Evolutionary conservation across 2,888 invertebrate genomes (phyloP), one percentile per base, ranked within the genome.

Genomic region (Polydrusus tereticollis): DNA sequence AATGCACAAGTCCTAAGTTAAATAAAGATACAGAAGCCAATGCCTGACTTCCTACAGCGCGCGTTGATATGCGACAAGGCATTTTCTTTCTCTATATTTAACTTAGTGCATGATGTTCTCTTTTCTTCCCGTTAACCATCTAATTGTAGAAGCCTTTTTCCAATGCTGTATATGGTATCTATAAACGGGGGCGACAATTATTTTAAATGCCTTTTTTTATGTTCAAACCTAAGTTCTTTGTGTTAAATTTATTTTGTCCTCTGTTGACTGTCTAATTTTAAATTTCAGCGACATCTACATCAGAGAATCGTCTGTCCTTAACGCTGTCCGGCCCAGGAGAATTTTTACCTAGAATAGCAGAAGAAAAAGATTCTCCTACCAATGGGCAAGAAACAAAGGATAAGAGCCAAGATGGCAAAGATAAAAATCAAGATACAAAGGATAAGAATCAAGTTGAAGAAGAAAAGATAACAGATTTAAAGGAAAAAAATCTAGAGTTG

Each of bases 351-450:
- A 86, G 95, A 76, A 95, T 95, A 71, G 95, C 95, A 0, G 95
- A 95, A 85, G 95, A 95, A 84, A 95, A 94, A 82, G 93, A 94
- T 84, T 93, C 93, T 16, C 93, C 93, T 0, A 92, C 93, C 0
- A 92, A 91, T 68, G 83, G 81, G 4, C 82, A 79, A 45, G 79
- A 80, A 55, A 64, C 50, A 6, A 79, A 79, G 26, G 58, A 65
- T 21, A 69, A 69, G 69, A 36, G 7, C 16, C 62, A 63, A 8
- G 63, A 62, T 10, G 45, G 14, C 12, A 62, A 41, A 38, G 60
- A 47, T 20, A 38, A 33, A 23, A 55, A 38, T 55, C 8, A 14
- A 20, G 41, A 69, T 21, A 21, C 26, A 16, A 57, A 75, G 23
- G 69, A 62, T 57, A 75, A 71, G 58, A 63, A 74, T 67, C 18